Evolutionary conservation across 2,888 invertebrate species (phyloP).

Genomic region (Dryocosmus kuriphilus): DNA sequence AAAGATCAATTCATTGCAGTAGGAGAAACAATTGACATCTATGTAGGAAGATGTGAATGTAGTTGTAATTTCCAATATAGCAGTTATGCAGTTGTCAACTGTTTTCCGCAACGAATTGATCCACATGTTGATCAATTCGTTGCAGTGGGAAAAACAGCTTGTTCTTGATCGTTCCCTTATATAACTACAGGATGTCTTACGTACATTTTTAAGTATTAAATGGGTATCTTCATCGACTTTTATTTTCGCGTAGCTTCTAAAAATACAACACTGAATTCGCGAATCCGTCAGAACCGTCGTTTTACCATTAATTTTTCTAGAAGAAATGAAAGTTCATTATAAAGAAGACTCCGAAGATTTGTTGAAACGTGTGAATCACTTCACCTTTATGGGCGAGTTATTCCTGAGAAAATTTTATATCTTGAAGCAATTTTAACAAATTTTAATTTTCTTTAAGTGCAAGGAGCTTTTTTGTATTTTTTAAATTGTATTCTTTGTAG

Average conservation of each 20-base stretch:
- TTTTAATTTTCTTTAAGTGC: too few species aligned
- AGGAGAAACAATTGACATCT: too few species aligned
- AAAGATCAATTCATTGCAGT: too few species aligned
- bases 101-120: too few species aligned
- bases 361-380: conserved; percentile 56
- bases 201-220: conserved; percentile 6
- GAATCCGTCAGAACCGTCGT: conserved; percentile 34
- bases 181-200: neutral
- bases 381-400: conserved; percentile 51
- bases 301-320: conserved; percentile 56
- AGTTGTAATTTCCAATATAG: too few species aligned
- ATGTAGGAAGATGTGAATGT: too few species aligned
- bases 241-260: neutral
- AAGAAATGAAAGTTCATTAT: conserved; percentile 54
- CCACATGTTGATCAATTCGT: too few species aligned
- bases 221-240: neutral
- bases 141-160: too few species aligned
- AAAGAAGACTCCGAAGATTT: conserved; percentile 34
- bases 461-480: too few species aligned
- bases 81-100: too few species aligned
- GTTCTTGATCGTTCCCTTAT: neutral
- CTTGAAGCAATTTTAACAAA: neutral
- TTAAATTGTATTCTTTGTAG: too few species aligned
- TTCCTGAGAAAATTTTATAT: conserved; percentile 33
- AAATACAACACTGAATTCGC: conserved; percentile 15